Evolutionary conservation across 2,113 vertebrate genomes (phyloP).

Genomic region (Paradisaea rubra): DNA sequence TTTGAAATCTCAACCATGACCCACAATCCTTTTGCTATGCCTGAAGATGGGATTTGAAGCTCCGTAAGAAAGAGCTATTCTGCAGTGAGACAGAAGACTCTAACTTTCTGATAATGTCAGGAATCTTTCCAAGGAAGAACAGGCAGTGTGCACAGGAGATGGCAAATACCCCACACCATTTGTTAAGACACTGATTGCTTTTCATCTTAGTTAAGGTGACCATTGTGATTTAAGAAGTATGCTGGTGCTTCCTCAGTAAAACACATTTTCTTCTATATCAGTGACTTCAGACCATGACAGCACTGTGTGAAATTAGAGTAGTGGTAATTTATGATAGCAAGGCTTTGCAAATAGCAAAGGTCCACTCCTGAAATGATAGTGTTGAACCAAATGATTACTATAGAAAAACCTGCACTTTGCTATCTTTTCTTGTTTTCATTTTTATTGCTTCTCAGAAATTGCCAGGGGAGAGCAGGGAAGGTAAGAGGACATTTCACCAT

Average conservation of each 20-base stretch:
- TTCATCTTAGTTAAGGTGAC: not conserved
- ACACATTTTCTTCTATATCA: not conserved
- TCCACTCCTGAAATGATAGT: not conserved
- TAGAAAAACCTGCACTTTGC: not conserved
- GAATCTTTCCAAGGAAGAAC: not conserved
- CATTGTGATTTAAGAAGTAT: not conserved
- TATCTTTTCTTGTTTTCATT: not conserved
- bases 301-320: not conserved
- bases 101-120: not conserved
- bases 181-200: not conserved
- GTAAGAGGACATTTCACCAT: not conserved
- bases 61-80: not conserved
- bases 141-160: not conserved
- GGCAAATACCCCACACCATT: not conserved
- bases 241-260: not conserved
- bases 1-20: not conserved
- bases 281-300: not conserved
- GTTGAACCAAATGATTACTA: not conserved
- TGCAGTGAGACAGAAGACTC: not conserved
- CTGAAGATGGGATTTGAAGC: not conserved
- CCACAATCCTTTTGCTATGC: not conserved
- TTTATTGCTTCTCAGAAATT: constrained; percentile 13
- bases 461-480: not conserved
- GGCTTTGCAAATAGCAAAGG: not conserved
- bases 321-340: not conserved